Evolutionary conservation across 1,140 invertebrate species (phyloP), one percentile per base, ranked within the genome.

Genomic region (Galendromus occidentalis): DNA sequence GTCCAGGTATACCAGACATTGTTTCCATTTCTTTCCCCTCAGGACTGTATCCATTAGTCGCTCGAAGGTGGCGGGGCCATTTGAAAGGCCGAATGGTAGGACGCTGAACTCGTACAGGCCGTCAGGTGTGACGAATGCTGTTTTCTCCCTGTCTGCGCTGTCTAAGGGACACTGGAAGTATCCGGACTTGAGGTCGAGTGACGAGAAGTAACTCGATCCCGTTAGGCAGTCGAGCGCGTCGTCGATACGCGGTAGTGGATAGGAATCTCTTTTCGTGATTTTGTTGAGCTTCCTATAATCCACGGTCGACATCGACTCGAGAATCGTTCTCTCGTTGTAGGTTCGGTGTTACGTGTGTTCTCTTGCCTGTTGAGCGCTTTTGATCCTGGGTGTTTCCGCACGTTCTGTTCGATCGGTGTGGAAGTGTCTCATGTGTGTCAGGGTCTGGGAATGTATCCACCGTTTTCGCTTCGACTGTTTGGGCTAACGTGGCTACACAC

Each of bases 191-290:
- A 80, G 70, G 72, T 80, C 79, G 0, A 82, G 69, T 0, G 73
- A 72, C 0, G 72, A 71, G 66, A 79, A 81, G 29, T 74, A 71
- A 7, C 64, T 73, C 5, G 70, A 70, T 1, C 74, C 76, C 0
- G 67, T 20, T 0, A 81, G 66, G 4, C 63, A 66, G 30, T 74
- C 68, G 2, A 82, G 66, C 9, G 69, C 69, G 25, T 79, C 76
- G n/a, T 79, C 74, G 20, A 81, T 78, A 6, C 71, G 39, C 0
- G 76, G 78, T 1, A 82, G 66, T 69, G 81, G 80, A 70, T 76
- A 82, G 42, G 68, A 71, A 68, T 82, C 78, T 63, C 72, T 70
- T 0, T 72, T 71, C 0, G 74, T 79, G 0, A 65, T 71, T 65
- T 20, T 7, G 68, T 81, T 81, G 20, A 82, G 63, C n/a, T 64